Percentiles rank a stretch among this genome's conserved stretches.
Evolutionary conservation across 2,113 vertebrate genomes (phyloP).

Genomic region (Spermophilus dauricus): DNA sequence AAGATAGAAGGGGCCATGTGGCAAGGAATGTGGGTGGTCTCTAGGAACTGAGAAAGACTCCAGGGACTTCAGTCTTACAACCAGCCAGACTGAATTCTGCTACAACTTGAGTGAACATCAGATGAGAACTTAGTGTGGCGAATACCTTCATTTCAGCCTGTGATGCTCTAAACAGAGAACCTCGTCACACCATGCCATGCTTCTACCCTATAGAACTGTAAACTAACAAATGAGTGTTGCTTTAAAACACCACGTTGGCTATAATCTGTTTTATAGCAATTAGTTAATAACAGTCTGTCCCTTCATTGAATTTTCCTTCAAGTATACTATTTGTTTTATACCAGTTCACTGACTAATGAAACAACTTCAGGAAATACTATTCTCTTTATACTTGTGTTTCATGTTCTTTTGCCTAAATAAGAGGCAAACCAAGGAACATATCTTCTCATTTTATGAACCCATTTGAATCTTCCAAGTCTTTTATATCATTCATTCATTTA

Average conservation of each 20-base stretch:
- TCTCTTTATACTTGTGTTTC: neutral
- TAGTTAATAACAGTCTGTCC: no score
- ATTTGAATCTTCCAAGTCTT: neutral
- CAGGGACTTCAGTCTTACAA: neutral
- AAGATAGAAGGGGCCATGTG: neutral
- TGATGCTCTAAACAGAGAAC: neutral
- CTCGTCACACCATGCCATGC: neutral
- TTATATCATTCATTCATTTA: neutral
- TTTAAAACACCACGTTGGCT: neutral
- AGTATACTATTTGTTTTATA: neutral
- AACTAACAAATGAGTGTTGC: neutral
- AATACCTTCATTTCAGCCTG: neutral
- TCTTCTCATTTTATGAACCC: neutral
- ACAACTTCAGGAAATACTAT: neutral
- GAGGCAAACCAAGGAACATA: neutral
- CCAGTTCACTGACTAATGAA: neutral
- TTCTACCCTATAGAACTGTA: neutral
- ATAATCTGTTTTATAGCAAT: neutral
- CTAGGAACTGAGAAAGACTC: neutral
- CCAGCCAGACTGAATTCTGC: neutral
- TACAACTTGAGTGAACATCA: neutral
- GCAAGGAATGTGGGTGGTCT: neutral
- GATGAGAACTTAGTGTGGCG: neutral
- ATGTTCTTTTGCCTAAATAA: neutral
- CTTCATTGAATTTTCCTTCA: neutral